Evolutionary conservation across 2,113 vertebrate species (phyloP).

Genomic region (Phyllopteryx taeniolatus): DNA sequence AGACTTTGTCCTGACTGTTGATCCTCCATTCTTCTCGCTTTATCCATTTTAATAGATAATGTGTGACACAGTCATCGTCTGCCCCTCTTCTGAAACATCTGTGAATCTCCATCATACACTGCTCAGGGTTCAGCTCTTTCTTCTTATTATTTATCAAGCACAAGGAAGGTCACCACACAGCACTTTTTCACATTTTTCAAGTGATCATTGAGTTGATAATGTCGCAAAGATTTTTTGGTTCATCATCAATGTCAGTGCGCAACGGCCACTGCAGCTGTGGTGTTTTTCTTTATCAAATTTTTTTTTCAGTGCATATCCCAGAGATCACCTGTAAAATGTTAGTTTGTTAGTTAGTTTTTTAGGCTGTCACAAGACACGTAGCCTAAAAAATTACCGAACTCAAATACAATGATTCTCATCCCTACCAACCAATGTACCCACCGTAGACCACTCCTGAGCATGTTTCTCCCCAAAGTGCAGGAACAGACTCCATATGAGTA

Average conservation of each 20-base stretch:
- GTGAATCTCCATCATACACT: constrained; percentile 57
- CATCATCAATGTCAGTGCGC: not conserved
- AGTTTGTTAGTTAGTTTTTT: not conserved
- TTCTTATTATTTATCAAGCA: constrained; percentile 43
- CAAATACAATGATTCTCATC: not conserved
- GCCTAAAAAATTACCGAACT: not conserved
- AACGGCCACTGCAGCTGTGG: not conserved
- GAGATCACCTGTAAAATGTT: not conserved
- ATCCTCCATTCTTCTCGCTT: constrained; percentile 56
- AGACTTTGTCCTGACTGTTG: constrained; percentile 65
- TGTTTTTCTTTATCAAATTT: not conserved
- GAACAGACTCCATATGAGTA: not conserved
- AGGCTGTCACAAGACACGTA: not conserved
- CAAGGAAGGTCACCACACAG: constrained; percentile 10
- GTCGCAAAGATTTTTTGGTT: not conserved
- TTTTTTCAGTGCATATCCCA: not conserved
- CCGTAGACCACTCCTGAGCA: not conserved
- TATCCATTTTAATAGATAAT: constrained; percentile 66
- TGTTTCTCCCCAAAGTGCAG: not conserved
- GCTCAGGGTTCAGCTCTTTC: constrained; percentile 53
- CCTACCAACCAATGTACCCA: not conserved
- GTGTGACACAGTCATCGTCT: constrained; percentile 54
- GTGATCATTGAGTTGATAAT: constrained; percentile 22
- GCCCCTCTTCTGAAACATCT: constrained; percentile 59
- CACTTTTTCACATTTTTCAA: constrained; percentile 28